Evolutionary conservation across 1,140 invertebrate genomes (phyloP).

Genomic region (Dreissena rostriformis): DNA sequence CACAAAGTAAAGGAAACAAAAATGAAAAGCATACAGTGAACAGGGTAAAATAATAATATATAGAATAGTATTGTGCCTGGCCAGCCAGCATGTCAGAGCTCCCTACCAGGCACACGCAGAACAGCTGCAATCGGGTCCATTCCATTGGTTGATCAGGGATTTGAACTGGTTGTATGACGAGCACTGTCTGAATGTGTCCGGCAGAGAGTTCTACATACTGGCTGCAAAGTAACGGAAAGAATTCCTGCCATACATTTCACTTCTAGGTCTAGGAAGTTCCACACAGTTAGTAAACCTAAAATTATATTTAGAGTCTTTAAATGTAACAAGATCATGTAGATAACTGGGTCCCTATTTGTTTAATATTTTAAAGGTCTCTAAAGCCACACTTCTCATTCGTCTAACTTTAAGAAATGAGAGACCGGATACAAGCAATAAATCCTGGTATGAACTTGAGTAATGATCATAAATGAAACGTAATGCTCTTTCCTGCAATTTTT

Average conservation of each 20-base stretch:
- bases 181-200: background rate
- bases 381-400: constrained; percentile 8
- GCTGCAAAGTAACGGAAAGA: constrained; percentile 16
- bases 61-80: no score
- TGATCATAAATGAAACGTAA: no score
- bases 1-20: background rate
- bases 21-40: background rate
- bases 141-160: background rate
- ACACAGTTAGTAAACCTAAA: constrained; percentile 23
- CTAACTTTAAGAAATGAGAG: constrained; percentile 20
- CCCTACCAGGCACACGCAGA: background rate
- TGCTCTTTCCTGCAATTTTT: no score
- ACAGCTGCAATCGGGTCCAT: background rate
- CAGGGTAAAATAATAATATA: no score
- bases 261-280: constrained; percentile 16
- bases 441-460: no score
- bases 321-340: constrained; percentile 26
- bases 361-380: constrained; percentile 15
- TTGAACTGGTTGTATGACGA: constrained; percentile 4
- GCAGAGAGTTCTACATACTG: background rate
- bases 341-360: constrained; percentile 32
- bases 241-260: constrained; percentile 10
- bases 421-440: background rate
- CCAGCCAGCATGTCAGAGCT: background rate
- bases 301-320: constrained; percentile 29